Conservation (phyloP, 1,140 invertebrate genomes). For the Drosophila biarmipes region DNA sequence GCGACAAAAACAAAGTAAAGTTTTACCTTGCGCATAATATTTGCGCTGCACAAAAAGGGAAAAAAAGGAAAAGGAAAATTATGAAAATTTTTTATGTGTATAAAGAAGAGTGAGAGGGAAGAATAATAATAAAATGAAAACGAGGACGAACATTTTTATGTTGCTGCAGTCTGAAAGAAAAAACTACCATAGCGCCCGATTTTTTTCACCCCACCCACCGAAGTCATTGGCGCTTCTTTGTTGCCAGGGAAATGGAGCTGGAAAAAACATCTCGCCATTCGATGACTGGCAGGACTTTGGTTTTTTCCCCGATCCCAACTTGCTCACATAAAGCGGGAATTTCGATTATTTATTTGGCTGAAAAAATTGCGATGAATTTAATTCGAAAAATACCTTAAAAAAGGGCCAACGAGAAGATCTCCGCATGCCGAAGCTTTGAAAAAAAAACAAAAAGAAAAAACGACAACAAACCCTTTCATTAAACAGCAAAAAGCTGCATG, state of each 20-base stretch:
- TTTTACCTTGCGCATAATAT: slow-evolving; percentile 48
- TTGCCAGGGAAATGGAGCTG: slow-evolving; percentile 32
- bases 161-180: slow-evolving; percentile 25
- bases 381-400: slow-evolving; percentile 41
- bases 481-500: slow-evolving; percentile 18
- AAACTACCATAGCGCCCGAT: slow-evolving; percentile 25
- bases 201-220: slow-evolving; percentile 8
- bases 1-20: slow-evolving; percentile 40
- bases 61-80: slow-evolving; percentile 15
- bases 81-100: slow-evolving; percentile 48
- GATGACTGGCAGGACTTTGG: slow-evolving; percentile 19
- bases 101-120: neutral
- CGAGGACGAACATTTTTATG: slow-evolving; percentile 62
- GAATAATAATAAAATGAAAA: slow-evolving; percentile 63
- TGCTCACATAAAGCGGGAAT: slow-evolving; percentile 38
- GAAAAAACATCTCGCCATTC: slow-evolving; percentile 32
- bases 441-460: neutral
- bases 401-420: neutral
- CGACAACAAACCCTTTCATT: slow-evolving; percentile 24
- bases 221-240: slow-evolving; percentile 48
- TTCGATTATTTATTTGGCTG: slow-evolving; percentile 46
- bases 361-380: slow-evolving; percentile 45
- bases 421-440: neutral
- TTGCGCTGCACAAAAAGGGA: slow-evolving; percentile 25
- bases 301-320: slow-evolving; percentile 6